phyloP scores from a whole-genome alignment of 2,888 invertebrate species.

The Quadroppia sp. region DNA sequence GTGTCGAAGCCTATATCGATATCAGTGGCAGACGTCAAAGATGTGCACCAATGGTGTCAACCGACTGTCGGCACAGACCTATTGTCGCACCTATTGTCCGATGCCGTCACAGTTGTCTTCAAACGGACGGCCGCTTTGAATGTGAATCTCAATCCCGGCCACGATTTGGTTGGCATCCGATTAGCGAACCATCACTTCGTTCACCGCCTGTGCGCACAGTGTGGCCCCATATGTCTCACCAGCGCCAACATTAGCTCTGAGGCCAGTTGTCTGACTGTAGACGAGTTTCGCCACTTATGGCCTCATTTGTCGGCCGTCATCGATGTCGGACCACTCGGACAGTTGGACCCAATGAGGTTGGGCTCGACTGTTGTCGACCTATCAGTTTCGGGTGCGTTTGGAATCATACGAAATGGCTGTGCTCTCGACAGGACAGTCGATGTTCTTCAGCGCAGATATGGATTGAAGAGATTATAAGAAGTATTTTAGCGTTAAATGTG shows the following conservation, averaged over 20 bases:
- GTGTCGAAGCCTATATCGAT: constrained; percentile 85
- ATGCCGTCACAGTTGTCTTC: constrained; percentile 88
- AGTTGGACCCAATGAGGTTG: constrained; percentile 59
- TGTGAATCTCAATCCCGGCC: constrained; percentile 71
- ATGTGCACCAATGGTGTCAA: constrained; percentile 70
- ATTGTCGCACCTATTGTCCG: constrained; percentile 73
- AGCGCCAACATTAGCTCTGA: constrained; percentile 85
- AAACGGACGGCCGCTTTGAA: constrained; percentile 69
- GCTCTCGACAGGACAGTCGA: constrained; percentile 16
- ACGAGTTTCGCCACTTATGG: constrained; percentile 79
- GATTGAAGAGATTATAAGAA: constrained; percentile 21
- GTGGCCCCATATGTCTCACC: constrained; percentile 84
- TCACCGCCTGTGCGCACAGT: constrained; percentile 58
- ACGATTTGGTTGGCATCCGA: constrained; percentile 75
- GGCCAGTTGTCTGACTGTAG: constrained; percentile 69
- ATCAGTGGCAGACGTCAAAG: constrained; percentile 70
- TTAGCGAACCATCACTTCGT: constrained; percentile 81
- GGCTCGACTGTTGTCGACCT: constrained; percentile 94
- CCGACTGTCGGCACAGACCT: constrained; percentile 66
- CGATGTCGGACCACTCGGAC: constrained; percentile 69
- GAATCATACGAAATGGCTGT: constrained; percentile 63
- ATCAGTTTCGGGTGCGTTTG: constrained; percentile 64
- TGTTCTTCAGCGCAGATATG: constrained; percentile 33
- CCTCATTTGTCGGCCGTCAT: constrained; percentile 72
- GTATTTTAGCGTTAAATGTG: too few species aligned